Conservation (phyloP, 2,888 invertebrate genomes). For the Andrena minutula region DNA sequence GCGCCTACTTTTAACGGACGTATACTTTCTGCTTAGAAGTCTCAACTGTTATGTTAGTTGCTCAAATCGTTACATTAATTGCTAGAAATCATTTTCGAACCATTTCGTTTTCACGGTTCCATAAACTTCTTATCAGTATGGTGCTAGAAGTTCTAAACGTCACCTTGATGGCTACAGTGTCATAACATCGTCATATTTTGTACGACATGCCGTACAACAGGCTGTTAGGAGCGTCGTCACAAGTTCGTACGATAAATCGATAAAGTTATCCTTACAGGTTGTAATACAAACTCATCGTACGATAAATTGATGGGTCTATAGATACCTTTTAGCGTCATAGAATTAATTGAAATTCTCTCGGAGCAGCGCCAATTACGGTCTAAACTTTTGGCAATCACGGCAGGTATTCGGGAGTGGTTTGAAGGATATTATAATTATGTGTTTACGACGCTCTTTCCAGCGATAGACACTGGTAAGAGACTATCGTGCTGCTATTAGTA, state of each 20-base stretch:
- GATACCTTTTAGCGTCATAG: conserved; percentile 9
- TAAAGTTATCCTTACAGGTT: conserved; percentile 39
- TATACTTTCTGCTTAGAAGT: too few relatives aligned
- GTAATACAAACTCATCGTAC: conserved; percentile 30
- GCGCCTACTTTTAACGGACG: too few relatives aligned
- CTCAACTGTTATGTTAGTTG: too few relatives aligned
- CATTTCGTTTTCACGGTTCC: too few relatives aligned
- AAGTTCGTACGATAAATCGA: conserved; percentile 42
- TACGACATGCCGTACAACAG: conserved; percentile 20
- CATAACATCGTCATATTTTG: conserved; percentile 13
- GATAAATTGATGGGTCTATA: conserved; percentile 26
- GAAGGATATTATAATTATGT: not conserved
- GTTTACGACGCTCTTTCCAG: not conserved
- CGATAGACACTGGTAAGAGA: not conserved
- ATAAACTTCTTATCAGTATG: not conserved
- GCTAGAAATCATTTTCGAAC: too few relatives aligned
- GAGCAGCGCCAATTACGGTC: not conserved
- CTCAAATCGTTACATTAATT: too few relatives aligned
- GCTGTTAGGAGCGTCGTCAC: conserved; percentile 10
- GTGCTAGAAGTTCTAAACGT: not conserved
- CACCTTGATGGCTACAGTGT: not conserved
- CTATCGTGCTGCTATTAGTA: not conserved
- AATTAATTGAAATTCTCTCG: conserved; percentile 28
- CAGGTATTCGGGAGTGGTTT: not conserved
- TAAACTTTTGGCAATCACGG: conserved; percentile 12